These are phyloP conservation scores for Nomada goodeniana DNA, from an alignment of 2,888 invertebrate genomes.

Conservation along the genomic window DNA sequence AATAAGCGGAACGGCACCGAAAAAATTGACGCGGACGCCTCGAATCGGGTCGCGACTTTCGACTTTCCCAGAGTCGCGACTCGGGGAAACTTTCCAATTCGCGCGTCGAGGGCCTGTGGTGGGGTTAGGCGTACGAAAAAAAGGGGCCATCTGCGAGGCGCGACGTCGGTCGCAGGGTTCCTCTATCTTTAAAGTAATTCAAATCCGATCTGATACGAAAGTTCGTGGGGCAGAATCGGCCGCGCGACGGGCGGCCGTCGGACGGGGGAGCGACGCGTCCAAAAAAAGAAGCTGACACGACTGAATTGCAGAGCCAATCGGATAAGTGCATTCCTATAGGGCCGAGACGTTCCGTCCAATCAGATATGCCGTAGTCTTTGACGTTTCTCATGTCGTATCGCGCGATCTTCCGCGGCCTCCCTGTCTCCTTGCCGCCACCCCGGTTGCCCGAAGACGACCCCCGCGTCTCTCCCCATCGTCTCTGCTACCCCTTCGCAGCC, in stretches of 20 bases:
- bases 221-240: slow-evolving; percentile 67
- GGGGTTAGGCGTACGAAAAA: slow-evolving; percentile 26
- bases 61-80: slow-evolving; percentile 65
- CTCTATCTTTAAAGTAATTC: slow-evolving; percentile 76
- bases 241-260: slow-evolving; percentile 45
- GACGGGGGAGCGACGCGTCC: slow-evolving; percentile 45
- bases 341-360: slow-evolving; percentile 80
- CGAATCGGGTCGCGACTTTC: slow-evolving; percentile 34
- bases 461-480: slow-evolving; percentile 20
- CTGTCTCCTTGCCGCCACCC: slow-evolving; percentile 16
- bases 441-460: neutral
- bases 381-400: slow-evolving; percentile 83
- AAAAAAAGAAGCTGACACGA: slow-evolving; percentile 78
- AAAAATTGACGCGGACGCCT: neutral
- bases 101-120: slow-evolving; percentile 31
- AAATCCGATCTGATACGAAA: slow-evolving; percentile 78
- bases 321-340: slow-evolving; percentile 83
- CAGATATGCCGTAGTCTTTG: slow-evolving; percentile 82
- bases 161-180: slow-evolving; percentile 38
- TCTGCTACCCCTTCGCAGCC: slow-evolving; percentile 13
- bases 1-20: slow-evolving; percentile 23
- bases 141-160: slow-evolving; percentile 9
- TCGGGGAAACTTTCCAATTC: slow-evolving; percentile 69
- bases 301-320: slow-evolving; percentile 83
- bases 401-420: slow-evolving; percentile 77